These are phyloP conservation scores for Leptatherina wallacei DNA, from an alignment of 2,797 vertebrate species.

Conservation along the genomic window DNA sequence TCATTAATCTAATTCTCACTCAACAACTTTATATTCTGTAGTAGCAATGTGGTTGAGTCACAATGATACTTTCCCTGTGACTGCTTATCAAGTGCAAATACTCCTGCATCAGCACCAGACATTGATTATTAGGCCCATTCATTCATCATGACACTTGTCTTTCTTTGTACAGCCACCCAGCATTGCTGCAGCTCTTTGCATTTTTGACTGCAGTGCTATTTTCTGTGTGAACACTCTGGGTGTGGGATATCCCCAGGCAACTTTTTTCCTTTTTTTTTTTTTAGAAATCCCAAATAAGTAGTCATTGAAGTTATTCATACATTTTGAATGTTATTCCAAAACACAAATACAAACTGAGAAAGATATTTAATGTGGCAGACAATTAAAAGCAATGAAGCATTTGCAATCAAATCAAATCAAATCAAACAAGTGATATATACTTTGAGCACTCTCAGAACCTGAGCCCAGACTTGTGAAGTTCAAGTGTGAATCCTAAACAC, in stretches of 20 bases:
- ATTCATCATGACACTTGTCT: not conserved
- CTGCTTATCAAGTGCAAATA: not conserved
- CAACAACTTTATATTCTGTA: not conserved
- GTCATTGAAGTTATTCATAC: not conserved
- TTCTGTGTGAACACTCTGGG: conserved; percentile 5
- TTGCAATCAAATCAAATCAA: not conserved
- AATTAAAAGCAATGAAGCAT: conserved; percentile 1
- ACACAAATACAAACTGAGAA: not conserved
- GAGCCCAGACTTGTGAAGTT: conserved; percentile 7
- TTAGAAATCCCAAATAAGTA: not conserved
- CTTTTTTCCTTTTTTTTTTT: too few species aligned
- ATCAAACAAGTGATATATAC: not conserved
- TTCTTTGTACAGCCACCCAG: not conserved
- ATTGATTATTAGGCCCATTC: not conserved
- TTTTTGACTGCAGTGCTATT: not conserved
- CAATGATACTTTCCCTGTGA: not conserved
- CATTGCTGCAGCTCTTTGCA: not conserved
- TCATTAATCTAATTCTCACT: not conserved
- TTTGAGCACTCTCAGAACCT: conserved; percentile 4
- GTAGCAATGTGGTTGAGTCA: not conserved
- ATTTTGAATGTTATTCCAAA: conserved; percentile 4
- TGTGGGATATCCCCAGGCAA: not conserved
- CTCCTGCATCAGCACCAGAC: not conserved
- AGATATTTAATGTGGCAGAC: not conserved
- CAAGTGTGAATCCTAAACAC: conserved; percentile 13